Percentiles rank a stretch among this genome's conserved stretches.
phyloP scores from a whole-genome alignment of 2,113 vertebrate genomes.

The Chaetura pelagica region DNA sequence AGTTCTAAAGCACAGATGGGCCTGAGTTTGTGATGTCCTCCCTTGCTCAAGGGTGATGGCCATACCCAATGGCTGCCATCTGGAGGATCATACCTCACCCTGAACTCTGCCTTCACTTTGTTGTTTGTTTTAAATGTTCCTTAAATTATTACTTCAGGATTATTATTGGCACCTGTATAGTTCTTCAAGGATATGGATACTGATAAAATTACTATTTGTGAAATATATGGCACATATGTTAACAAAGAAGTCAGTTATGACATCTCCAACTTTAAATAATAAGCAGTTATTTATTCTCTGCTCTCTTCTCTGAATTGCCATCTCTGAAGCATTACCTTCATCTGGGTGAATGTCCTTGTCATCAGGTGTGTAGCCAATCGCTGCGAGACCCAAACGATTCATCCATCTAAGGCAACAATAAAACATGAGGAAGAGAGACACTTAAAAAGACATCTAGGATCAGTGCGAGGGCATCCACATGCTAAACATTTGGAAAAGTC shows the following conservation, averaged over 20 bases:
- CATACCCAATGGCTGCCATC: background rate
- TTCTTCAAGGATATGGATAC: background rate
- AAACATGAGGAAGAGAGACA: background rate
- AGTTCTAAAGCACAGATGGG: background rate
- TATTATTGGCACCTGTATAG: background rate
- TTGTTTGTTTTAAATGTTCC: background rate
- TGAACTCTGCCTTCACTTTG: background rate
- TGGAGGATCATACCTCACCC: background rate
- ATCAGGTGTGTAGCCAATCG: constrained; percentile 92
- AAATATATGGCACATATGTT: background rate
- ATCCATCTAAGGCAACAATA: constrained; percentile 83
- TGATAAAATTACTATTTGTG: background rate
- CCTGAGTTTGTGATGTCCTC: fast-evolving
- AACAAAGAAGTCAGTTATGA: background rate
- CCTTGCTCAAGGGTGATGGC: background rate
- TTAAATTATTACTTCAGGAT: background rate
- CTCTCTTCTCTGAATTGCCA: background rate
- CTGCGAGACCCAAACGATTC: constrained; percentile 91
- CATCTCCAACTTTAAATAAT: background rate
- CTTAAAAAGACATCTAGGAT: background rate
- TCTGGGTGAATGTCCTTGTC: constrained; percentile 90
- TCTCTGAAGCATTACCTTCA: constrained; percentile 83
- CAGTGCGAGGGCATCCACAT: background rate
- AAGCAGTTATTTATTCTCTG: background rate
- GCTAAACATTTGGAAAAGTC: background rate